Evolutionary conservation across 2,113 vertebrate species (phyloP).

Genomic region (Albula glossodonta): DNA sequence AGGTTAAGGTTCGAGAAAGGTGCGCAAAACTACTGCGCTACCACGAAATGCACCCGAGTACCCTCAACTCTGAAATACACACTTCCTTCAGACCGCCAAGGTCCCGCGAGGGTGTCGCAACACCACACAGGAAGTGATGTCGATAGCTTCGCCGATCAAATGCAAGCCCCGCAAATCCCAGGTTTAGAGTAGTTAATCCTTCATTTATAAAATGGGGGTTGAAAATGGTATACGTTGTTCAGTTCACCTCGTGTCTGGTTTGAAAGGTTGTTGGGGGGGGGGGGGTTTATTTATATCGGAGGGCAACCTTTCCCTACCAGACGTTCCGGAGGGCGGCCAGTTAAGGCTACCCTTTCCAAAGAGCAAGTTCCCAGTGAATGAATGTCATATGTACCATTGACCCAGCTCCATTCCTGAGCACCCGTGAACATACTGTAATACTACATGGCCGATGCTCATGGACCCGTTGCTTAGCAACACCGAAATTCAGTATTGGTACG

Average conservation of each 20-base stretch:
- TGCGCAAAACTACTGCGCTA: too few species aligned
- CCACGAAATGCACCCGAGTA: neutral
- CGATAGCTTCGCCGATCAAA: neutral
- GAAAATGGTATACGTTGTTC: conserved; percentile 30
- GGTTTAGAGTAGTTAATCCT: conserved; percentile 6
- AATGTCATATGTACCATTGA: neutral
- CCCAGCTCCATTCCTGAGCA: neutral
- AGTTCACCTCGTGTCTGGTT: conserved; percentile 22
- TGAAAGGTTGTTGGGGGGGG: conserved; percentile 36
- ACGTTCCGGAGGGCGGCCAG: neutral
- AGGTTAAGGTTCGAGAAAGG: too few species aligned
- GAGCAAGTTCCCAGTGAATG: neutral
- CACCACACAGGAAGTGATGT: neutral
- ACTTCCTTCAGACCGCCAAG: neutral
- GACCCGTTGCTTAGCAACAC: too few species aligned
- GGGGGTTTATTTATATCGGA: conserved; percentile 42
- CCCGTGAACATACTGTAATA: neutral
- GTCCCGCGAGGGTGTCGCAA: neutral
- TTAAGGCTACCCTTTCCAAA: neutral
- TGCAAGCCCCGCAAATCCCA: neutral
- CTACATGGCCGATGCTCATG: too few species aligned
- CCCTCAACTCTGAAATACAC: neutral
- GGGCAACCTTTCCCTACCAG: conserved; percentile 38
- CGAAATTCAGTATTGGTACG: too few species aligned
- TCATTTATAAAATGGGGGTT: neutral